A percentile compares a stretch with the other conserved stretches of the same genome.
These are phyloP conservation scores for Drosophila repleta DNA, from an alignment of 1,140 invertebrate genomes.

Conservation along the genomic window DNA sequence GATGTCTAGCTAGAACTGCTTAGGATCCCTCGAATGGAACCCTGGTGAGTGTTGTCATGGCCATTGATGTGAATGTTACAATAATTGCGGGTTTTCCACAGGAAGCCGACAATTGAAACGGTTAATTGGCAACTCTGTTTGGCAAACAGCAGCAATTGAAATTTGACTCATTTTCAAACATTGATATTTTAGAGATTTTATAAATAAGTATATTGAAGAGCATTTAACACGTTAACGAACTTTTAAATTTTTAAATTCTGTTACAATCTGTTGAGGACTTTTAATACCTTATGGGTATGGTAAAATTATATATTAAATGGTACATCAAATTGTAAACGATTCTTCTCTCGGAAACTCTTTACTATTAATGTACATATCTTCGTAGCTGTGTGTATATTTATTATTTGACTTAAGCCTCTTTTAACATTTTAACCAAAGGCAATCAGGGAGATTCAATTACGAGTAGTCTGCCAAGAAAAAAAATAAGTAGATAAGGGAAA, in stretches of 20 bases:
- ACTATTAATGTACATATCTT: not conserved
- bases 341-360: too few relatives aligned
- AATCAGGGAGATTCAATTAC: slow-evolving; percentile 39
- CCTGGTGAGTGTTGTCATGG: slow-evolving; percentile 3
- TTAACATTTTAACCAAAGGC: slow-evolving; percentile 13
- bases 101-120: slow-evolving; percentile 44
- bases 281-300: too few relatives aligned
- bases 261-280: too few relatives aligned
- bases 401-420: slow-evolving; percentile 11
- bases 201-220: too few relatives aligned
- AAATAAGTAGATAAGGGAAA: not conserved
- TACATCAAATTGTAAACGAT: too few relatives aligned
- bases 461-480: slow-evolving; percentile 1
- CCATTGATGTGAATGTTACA: slow-evolving; percentile 6
- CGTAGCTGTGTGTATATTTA: not conserved
- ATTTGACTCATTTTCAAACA: too few relatives aligned
- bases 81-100: slow-evolving; percentile 42
- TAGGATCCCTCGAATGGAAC: slow-evolving; percentile 8
- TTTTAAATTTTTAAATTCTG: too few relatives aligned
- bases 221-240: too few relatives aligned
- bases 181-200: too few relatives aligned
- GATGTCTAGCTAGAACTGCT: slow-evolving; percentile 16
- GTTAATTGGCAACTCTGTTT: slow-evolving; percentile 43
- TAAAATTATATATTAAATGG: too few relatives aligned
- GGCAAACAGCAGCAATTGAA: slow-evolving; percentile 2